These are phyloP conservation scores for Atta texana DNA, from an alignment of 1,140 invertebrate genomes.

Conservation along the genomic window DNA sequence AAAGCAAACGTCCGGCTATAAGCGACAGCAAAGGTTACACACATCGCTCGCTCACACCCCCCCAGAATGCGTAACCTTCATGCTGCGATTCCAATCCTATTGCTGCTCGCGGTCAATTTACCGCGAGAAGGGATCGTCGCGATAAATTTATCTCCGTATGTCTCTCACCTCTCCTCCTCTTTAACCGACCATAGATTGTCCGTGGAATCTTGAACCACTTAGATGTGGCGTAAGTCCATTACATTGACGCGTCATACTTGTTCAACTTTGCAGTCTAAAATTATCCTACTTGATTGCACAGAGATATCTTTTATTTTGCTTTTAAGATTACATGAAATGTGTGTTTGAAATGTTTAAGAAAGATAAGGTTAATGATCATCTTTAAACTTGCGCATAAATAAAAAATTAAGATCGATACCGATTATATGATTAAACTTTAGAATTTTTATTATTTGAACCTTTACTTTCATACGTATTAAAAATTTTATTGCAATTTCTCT, in stretches of 20 bases:
- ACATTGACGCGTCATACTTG: background rate
- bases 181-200: background rate
- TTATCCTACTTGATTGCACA: background rate
- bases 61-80: constrained; percentile 70
- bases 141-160: constrained; percentile 49
- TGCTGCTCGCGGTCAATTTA: constrained; percentile 10
- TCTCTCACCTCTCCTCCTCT: background rate
- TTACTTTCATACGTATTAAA: background rate
- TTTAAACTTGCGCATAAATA: background rate
- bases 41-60: constrained; percentile 59
- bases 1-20: constrained; percentile 57
- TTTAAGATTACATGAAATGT: background rate
- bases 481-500: background rate
- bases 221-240: background rate
- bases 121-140: constrained; percentile 29
- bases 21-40: constrained; percentile 68
- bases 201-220: constrained; percentile 24
- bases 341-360: background rate
- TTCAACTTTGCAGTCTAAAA: background rate
- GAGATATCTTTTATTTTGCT: background rate
- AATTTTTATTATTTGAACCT: background rate
- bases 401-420: background rate
- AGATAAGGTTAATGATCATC: background rate
- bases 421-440: background rate
- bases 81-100: constrained; percentile 34